Evolutionary conservation across 2,888 invertebrate species (phyloP).

Genomic region (Cordilura impudica): DNA sequence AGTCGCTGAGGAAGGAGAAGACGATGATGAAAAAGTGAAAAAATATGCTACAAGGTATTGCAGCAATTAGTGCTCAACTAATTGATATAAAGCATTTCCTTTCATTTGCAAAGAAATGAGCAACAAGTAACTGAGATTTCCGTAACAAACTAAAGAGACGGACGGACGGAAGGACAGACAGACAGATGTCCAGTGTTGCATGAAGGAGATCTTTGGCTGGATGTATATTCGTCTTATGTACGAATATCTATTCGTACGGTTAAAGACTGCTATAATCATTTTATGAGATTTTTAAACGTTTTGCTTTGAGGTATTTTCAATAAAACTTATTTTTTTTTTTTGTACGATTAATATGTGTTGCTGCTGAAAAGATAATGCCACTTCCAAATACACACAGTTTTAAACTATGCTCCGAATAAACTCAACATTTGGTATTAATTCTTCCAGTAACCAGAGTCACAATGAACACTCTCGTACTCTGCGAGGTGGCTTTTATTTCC

Average conservation of each 20-base stretch:
- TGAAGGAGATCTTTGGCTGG: neutral
- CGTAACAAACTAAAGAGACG: slow-evolving; percentile 46
- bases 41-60: slow-evolving; percentile 77
- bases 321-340: slow-evolving; percentile 32
- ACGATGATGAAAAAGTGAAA: slow-evolving; percentile 14
- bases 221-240: slow-evolving; percentile 29
- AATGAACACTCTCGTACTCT: too few species aligned
- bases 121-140: slow-evolving; percentile 45
- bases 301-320: slow-evolving; percentile 59
- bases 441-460: too few species aligned
- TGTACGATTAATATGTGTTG: slow-evolving; percentile 38
- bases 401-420: too few species aligned
- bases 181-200: neutral
- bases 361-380: slow-evolving; percentile 55
- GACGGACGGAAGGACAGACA: slow-evolving; percentile 6
- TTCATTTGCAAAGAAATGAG: slow-evolving; percentile 66
- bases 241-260: too few species aligned
- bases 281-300: slow-evolving; percentile 62
- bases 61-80: slow-evolving; percentile 78
- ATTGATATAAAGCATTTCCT: slow-evolving; percentile 79
- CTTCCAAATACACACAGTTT: slow-evolving; percentile 24
- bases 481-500: too few species aligned
- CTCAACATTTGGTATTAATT: too few species aligned
- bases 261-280: slow-evolving; percentile 55
- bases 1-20: neutral